Evolutionary conservation across 1,140 invertebrate species (phyloP), one percentile per base, ranked within the genome.

Genomic region (Neodiprion fabricii): DNA sequence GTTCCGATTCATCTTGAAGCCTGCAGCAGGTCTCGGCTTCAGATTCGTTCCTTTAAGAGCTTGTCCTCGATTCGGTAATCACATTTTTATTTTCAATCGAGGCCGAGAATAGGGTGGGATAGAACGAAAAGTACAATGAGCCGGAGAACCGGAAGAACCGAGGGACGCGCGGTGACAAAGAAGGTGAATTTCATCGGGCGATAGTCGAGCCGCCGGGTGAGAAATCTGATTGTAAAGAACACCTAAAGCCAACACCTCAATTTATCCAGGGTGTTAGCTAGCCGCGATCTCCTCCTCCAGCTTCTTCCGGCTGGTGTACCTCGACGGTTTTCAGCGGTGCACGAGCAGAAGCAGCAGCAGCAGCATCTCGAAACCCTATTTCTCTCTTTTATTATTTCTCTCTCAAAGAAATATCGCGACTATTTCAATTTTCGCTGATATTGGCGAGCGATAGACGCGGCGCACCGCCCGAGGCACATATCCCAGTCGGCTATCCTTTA

Each of bases 351-450:
- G 28, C 2, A 3, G 28, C 2, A 40, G 28, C 28, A 40, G 53
- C 53, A 61, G 53, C 11, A 61, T 12, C 53, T 61, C 7, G 76
- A 79, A 77, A 77, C 76, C 74, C 77, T 79, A 80, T 81, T 80
- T 80, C 75, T 71, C 73, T 70, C 75, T 77, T 79, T 85, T 83
- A 78, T 84, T 82, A 79, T 82, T 83, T 79, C 70, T 71, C 21
- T 71, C 21, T 79, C 79, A 74, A 83, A 83, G 79, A 84, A 85
- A 83, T 83, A 84, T 84, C 79, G 78, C 78, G 81, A 84, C 83
- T 83, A 85, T 85, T 85, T 85, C 83, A 83, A 85, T 85, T 85
- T 83, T 81, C 81, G 75, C 79, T 83, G 83, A 85, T 85, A 85
- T 85, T 84, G 83, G 81, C 77, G 76, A 81, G 80, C 83, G 83